phyloP scores from a whole-genome alignment of 23 tunicate species.

The Corella eumyota region DNA sequence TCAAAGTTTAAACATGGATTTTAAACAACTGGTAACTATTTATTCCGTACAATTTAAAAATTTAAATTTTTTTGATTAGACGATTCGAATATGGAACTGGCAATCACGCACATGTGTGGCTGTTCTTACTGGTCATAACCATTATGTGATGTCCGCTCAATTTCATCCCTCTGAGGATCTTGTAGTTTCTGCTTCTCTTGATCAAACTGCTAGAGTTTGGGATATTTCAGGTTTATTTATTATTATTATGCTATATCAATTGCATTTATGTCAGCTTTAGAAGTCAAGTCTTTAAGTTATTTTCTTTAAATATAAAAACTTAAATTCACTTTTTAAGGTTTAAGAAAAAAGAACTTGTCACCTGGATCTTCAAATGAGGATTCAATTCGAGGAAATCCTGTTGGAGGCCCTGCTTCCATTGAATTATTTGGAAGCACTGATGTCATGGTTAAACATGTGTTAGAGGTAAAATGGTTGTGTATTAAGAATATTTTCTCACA shows the following conservation, averaged over 20 bases:
- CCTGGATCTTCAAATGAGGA: conserved; percentile 55
- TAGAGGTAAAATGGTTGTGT: conserved; percentile 42
- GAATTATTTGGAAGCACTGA: conserved; percentile 90
- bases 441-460: conserved; percentile 83
- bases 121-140: conserved; percentile 97
- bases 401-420: conserved; percentile 61
- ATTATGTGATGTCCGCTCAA: conserved; percentile 98
- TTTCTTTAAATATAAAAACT: background rate
- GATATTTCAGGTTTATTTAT: conserved; percentile 64
- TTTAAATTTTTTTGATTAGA: conserved; percentile 19
- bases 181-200: conserved; percentile 97
- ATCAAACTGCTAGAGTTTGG: conserved; percentile 99
- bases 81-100: conserved; percentile 98
- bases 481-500: background rate
- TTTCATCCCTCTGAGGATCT: conserved; percentile 96
- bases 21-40: background rate
- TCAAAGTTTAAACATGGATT: background rate
- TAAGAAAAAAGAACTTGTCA: conserved; percentile 79
- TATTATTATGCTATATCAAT: background rate
- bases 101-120: conserved; percentile 92
- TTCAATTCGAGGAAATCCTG: conserved; percentile 17
- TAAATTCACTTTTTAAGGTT: conserved; percentile 19
- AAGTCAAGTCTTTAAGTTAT: background rate
- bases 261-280: background rate
- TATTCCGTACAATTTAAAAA: background rate